Conservation (phyloP, 1,140 invertebrate species). For the Drosophila seguyi region DNA sequence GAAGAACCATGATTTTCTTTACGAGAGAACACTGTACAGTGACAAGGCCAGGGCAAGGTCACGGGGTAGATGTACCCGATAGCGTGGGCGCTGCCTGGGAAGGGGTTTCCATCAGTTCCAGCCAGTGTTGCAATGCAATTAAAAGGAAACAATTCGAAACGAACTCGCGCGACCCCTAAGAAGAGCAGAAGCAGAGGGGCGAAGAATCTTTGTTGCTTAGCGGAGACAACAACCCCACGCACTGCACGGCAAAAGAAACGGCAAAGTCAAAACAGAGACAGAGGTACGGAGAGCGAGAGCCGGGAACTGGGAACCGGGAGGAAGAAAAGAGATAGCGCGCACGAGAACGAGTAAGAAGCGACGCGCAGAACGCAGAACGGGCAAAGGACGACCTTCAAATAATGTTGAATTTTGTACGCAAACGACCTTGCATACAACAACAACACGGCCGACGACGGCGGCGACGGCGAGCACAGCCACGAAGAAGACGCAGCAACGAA, state of each 20-base stretch:
- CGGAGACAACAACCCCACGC: conserved; percentile 54
- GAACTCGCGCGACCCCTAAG: conserved; percentile 19
- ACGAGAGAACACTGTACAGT: not conserved
- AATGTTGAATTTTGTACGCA: conserved; percentile 85
- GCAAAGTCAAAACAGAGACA: conserved; percentile 27
- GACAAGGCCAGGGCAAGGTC: conserved; percentile 16
- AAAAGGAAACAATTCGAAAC: conserved; percentile 11
- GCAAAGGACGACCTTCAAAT: conserved; percentile 85
- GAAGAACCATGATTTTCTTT: not conserved
- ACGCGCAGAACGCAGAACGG: conserved; percentile 57
- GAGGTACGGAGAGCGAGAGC: conserved; percentile 17
- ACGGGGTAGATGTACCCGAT: conserved; percentile 11
- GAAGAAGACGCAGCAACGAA: conserved; percentile 67
- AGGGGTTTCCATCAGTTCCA: not conserved
- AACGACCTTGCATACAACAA: conserved; percentile 85
- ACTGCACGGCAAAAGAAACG: conserved; percentile 36
- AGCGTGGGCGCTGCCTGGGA: conserved; percentile 3
- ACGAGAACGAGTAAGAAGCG: conserved; percentile 33
- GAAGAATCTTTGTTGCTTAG: conserved; percentile 41
- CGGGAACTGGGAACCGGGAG: conserved; percentile 16
- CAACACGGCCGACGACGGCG: conserved; percentile 49
- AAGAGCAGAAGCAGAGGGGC: not conserved
- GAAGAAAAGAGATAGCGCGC: conserved; percentile 25
- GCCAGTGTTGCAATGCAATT: conserved; percentile 14
- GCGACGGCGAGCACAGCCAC: conserved; percentile 50